Base-by-base conservation (phyloP, 2,113 vertebrate genomes). In the Xiphorhynchus elegans region DNA sequence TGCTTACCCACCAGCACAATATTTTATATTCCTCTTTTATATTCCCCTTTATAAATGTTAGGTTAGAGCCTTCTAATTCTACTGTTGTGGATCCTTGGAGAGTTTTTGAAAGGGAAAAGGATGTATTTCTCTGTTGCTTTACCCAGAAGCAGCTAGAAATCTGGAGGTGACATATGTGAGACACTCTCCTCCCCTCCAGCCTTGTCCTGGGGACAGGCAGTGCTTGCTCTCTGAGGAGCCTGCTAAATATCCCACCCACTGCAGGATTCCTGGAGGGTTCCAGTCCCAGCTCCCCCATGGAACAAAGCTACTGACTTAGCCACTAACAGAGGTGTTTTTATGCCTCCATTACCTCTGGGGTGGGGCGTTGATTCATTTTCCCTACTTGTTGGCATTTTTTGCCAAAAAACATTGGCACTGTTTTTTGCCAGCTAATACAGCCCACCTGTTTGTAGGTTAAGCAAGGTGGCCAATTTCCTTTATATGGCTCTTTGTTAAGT, bases 61-160 rank as follows among this genome's bases (percentile, higher is more conserved):
- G 85, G 59, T 58, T 90, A 90, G 72, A 62, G 76, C 46, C 66
- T 85, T 92, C 70, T 83, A 7, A 69, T 94, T 90, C 92, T 94
- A 84, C 79, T 77, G 55, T 60, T 80, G 86, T 84, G 76, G 79
- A 63, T 92, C 88, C 88, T 90, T 50, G n/a, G 82, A 76, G 90
- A 80, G 40, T 24, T 92, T 90, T 37, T 53, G 46, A 25, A 44
- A 50, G 11, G 33, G 9, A 56, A 88, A n/a, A 55, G 21, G 37
- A 62, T 58, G 3, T 89, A 83, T 93, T 90, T 93, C 78, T 86
- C 50, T 53, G 8, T 19, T 58, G 33, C 72, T 88, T 49, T 74
- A 73, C n/a, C 46, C 35, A 83, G 67, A 58, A 69, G 55, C n/a
- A 83, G 42, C 17, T 39, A 33, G 63, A 10, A 31, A 92, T 73